Conservation (phyloP, 2,888 invertebrate species). For the Cotesia congregata region DNA sequence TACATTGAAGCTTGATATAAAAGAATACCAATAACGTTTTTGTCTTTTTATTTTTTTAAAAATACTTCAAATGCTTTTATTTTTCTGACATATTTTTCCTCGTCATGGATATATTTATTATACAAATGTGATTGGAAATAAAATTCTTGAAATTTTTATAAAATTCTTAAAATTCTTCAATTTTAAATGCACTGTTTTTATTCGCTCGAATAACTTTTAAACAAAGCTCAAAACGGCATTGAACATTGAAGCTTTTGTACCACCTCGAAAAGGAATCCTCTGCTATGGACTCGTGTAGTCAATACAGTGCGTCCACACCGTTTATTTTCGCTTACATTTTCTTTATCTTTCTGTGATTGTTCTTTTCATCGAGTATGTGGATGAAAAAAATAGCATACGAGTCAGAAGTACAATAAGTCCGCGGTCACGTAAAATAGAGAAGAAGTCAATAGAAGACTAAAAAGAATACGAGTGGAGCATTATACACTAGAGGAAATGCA, state of each 20-base stretch:
- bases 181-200: background rate
- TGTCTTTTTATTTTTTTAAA: background rate
- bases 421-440: slow-evolving; percentile 9
- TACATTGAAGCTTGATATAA: background rate
- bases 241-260: background rate
- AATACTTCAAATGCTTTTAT: background rate
- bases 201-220: background rate
- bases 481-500: slow-evolving; percentile 26
- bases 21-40: background rate
- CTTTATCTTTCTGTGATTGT: background rate
- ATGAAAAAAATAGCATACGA: slow-evolving; percentile 10
- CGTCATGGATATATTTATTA: too few species aligned
- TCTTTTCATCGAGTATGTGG: background rate
- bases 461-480: background rate
- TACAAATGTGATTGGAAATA: too few species aligned
- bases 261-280: background rate
- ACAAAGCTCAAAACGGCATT: background rate
- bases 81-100: background rate
- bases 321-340: background rate
- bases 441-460: slow-evolving; percentile 16
- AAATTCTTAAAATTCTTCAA: background rate
- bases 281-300: background rate
- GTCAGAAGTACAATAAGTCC: slow-evolving; percentile 1
- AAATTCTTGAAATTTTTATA: background rate
- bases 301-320: background rate